Percentiles rank a stretch among this genome's conserved stretches.
These are phyloP conservation scores for Hybognathus amarus DNA, from an alignment of 2,797 vertebrate genomes.

Conservation along the genomic window DNA sequence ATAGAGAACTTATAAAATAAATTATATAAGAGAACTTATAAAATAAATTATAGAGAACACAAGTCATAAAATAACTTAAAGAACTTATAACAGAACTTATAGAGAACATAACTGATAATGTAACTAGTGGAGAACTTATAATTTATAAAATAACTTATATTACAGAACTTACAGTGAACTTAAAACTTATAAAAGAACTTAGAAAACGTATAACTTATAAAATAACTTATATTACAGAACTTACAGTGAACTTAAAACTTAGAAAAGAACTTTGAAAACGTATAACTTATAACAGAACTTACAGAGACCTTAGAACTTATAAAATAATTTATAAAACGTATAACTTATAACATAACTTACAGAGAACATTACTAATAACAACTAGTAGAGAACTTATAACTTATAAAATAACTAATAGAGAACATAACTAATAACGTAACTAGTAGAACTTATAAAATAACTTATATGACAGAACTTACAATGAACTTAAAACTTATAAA, in stretches of 20 bases:
- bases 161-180: too few species aligned
- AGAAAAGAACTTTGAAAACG: not conserved
- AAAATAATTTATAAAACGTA: not conserved
- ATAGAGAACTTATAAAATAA: not conserved
- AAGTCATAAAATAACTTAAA: not conserved
- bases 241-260: not conserved
- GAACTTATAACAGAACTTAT: not conserved
- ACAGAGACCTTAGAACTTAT: too few species aligned
- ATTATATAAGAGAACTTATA: not conserved
- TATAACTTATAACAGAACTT: not conserved
- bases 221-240: not conserved
- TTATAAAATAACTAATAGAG: not conserved
- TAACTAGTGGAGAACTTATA: not conserved
- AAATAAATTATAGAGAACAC: not conserved
- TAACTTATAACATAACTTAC: not conserved
- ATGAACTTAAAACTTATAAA: too few species aligned
- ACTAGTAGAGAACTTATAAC: not conserved
- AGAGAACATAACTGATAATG: too few species aligned
- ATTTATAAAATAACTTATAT: not conserved
- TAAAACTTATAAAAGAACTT: not conserved
- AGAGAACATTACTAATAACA: too few species aligned
- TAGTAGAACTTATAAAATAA: not conserved
- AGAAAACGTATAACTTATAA: not conserved
- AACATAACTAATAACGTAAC: not conserved
- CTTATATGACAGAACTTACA: too few species aligned